These are phyloP conservation scores for Neoaliturus tenellus DNA, from an alignment of 2,888 invertebrate genomes.

Conservation along the genomic window DNA sequence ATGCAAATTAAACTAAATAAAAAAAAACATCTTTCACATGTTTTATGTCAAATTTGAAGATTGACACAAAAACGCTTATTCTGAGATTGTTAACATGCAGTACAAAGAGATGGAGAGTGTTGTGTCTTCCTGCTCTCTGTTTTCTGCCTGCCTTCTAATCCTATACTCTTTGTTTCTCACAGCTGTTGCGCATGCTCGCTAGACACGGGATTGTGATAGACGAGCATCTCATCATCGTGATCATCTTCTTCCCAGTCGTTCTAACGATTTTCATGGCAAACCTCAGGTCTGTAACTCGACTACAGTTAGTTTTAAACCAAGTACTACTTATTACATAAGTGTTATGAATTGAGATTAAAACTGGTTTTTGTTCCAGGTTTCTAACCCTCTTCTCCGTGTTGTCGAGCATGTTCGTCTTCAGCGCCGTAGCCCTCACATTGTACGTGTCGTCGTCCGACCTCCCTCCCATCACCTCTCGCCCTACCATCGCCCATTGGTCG, in stretches of 20 bases:
- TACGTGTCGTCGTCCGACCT: conserved; percentile 85
- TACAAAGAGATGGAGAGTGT: too few species aligned
- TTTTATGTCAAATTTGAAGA: too few species aligned
- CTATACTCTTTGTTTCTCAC: too few species aligned
- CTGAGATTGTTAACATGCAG: too few species aligned
- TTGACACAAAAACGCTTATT: too few species aligned
- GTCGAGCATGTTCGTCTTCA: conserved; percentile 85
- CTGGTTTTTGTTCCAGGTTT: conserved; percentile 71
- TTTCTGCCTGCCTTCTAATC: too few species aligned
- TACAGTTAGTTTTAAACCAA: too few species aligned
- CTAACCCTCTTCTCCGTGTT: conserved; percentile 86
- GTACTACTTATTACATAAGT: too few species aligned
- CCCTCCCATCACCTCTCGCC: conserved; percentile 78
- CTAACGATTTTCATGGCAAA: conserved; percentile 85
- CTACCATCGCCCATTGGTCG: conserved; percentile 75
- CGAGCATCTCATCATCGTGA: conserved; percentile 83
- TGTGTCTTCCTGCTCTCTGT: too few species aligned
- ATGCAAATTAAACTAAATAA: too few species aligned
- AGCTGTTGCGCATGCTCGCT: conserved; percentile 78
- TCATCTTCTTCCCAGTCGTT: conserved; percentile 83
- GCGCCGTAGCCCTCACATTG: conserved; percentile 85
- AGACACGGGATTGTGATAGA: conserved; percentile 78
- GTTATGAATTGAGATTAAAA: not conserved
- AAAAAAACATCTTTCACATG: too few species aligned
- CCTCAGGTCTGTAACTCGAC: conserved; percentile 73